Evolutionary conservation across 1,140 invertebrate species (phyloP), one percentile per base, ranked within the genome.

Genomic region (Trinorchestia longiramus): DNA sequence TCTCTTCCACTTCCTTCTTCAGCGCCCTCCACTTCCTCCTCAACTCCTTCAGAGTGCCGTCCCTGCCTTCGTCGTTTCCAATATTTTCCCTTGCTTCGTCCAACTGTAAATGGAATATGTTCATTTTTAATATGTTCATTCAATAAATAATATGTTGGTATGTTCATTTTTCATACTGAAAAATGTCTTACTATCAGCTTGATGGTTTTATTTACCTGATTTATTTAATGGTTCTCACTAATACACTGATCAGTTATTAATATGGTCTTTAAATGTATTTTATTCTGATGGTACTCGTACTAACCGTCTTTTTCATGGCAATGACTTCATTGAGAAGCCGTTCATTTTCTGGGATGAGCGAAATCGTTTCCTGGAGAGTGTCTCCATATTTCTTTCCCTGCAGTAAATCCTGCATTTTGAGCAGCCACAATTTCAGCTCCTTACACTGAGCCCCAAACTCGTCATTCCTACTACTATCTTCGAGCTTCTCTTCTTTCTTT

Each of bases 401-500:
- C 0, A 94, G 44, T 40, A 43, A 43, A n/a, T 40, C 43, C 40
- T 94, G 0, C 43, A 94, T 45, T 23, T 44, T 45, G 28, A 40
- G 3, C 8, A 94, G 41, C 92, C 92, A 94, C 41, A 19, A n/a
- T 40, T 94, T 47, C 43, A 94, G 92, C 92, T 94, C 8, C 36
- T 40, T 1, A 40, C 92, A 94, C 40, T 94, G 92, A 15, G 92
- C 92, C 36, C 40, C 43, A n/a, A 94, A 94, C 43, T 44, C 44
- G 92, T 94, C 92, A 94, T 45, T 45, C 44, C 36, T 94, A 19
- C 11, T 45, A 8, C 41, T 94, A 43, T 94, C 92, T 40, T 94
- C 92, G 36, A 94, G 44, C 44, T 94, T 94, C 43, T 94, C 92
- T 47, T 94, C 92, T 40, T 44, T 43, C 92, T 94, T 94, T 47